Percentiles rank a stretch among this genome's conserved stretches.
These are phyloP conservation scores for Lichenostomus cassidix DNA, from an alignment of 2,113 vertebrate species.

Conservation along the genomic window DNA sequence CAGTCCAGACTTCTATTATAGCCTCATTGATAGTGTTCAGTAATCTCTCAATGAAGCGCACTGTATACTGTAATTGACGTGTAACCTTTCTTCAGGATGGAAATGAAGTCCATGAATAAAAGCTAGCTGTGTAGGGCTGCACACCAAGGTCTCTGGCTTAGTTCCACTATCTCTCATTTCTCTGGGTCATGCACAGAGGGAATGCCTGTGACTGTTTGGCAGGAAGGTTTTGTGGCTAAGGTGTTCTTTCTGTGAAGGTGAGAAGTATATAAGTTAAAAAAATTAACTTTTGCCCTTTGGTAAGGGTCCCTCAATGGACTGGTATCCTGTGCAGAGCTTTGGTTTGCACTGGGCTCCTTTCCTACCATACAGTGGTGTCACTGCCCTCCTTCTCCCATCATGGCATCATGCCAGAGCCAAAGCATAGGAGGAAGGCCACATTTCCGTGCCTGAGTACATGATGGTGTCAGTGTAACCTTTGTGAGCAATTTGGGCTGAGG, in stretches of 20 bases:
- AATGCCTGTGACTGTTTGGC: background rate
- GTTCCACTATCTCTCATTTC: background rate
- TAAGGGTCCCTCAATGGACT: background rate
- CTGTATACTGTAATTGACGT: background rate
- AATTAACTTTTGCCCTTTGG: background rate
- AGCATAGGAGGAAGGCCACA: background rate
- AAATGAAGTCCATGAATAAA: background rate
- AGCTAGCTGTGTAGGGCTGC: background rate
- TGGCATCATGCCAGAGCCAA: background rate
- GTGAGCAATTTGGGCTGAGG: background rate
- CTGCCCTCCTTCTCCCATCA: background rate
- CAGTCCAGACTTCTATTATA: background rate
- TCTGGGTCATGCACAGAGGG: background rate
- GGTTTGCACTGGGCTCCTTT: background rate
- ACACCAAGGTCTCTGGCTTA: background rate
- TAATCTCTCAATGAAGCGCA: conserved; percentile 25
- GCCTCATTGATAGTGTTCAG: conserved; percentile 4
- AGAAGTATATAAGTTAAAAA: background rate
- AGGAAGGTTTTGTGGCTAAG: background rate
- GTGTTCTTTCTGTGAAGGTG: background rate
- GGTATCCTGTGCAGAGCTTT: background rate
- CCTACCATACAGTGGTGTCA: background rate
- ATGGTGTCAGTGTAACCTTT: background rate
- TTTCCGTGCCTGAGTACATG: background rate
- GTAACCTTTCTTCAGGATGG: conserved; percentile 8